These are phyloP conservation scores for Ceratina australensis DNA, from an alignment of 1,140 invertebrate species.

Conservation along the genomic window DNA sequence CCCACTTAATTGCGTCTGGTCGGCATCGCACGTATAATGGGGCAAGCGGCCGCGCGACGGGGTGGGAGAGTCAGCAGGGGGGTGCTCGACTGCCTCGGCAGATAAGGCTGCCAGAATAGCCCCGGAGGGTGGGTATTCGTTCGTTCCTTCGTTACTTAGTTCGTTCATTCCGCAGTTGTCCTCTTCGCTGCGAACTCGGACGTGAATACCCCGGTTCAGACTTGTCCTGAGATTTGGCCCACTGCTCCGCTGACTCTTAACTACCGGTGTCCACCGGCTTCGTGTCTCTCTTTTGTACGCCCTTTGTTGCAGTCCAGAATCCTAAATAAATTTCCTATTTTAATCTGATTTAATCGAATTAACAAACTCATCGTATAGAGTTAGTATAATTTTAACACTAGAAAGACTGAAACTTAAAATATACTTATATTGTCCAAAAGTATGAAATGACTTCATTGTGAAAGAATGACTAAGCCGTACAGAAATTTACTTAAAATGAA, in stretches of 20 bases:
- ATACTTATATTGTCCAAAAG: too few species aligned
- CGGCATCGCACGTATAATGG: constrained; percentile 56
- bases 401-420: too few species aligned
- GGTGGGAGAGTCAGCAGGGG: too few species aligned
- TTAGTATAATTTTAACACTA: too few species aligned
- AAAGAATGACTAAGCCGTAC: too few species aligned
- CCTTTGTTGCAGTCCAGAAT: too few species aligned
- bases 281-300: too few species aligned
- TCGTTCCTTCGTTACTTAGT: constrained; percentile 32
- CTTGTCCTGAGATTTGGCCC: constrained; percentile 1
- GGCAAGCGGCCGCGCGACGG: constrained; percentile 10
- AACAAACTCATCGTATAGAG: too few species aligned
- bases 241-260: constrained; percentile 18
- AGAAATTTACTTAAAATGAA: too few species aligned
- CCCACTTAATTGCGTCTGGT: constrained; percentile 60
- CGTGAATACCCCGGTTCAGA: constrained; percentile 17
- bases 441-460: too few species aligned
- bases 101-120: constrained; percentile 57
- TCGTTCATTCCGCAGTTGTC: constrained; percentile 9
- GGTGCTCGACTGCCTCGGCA: constrained; percentile 30
- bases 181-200: not conserved
- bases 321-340: too few species aligned
- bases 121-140: not conserved
- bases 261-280: not conserved
- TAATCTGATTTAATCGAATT: too few species aligned